Percentiles rank a stretch among this genome's conserved stretches.
Conservation (phyloP, 92 coral and sea anemone species). For the Virgularia gustaviana region DNA sequence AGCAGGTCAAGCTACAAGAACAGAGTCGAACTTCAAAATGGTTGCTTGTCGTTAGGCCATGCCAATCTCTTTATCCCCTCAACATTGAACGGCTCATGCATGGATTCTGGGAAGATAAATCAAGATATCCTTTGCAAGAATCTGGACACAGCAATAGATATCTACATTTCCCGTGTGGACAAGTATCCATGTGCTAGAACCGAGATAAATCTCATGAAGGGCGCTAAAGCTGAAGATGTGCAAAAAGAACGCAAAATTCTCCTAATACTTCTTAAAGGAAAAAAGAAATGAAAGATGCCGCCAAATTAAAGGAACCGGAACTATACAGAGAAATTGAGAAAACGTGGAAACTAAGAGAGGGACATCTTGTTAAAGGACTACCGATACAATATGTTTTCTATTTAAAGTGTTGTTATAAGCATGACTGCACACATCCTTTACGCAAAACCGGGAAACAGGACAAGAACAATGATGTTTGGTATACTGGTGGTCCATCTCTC, state of each 20-base stretch:
- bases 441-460: slow-evolving; percentile 6
- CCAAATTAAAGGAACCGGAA: not conserved
- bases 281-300: not conserved
- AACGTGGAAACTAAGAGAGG: not conserved
- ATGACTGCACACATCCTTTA: slow-evolving; percentile 40
- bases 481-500: slow-evolving; percentile 36
- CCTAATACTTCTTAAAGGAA: slow-evolving; percentile 10
- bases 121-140: slow-evolving; percentile 26
- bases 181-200: slow-evolving; percentile 29
- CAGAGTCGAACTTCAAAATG: slow-evolving; percentile 48
- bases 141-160: slow-evolving; percentile 26
- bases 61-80: slow-evolving; percentile 38
- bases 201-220: slow-evolving; percentile 29
- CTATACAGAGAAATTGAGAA: not conserved
- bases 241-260: slow-evolving; percentile 27
- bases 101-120: slow-evolving; percentile 22
- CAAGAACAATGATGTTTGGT: slow-evolving; percentile 30
- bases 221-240: slow-evolving; percentile 26
- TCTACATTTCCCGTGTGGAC: slow-evolving; percentile 17
- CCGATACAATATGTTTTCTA: slow-evolving; percentile 1
- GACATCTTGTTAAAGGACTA: not conserved
- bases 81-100: slow-evolving; percentile 25
- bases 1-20: slow-evolving; percentile 35
- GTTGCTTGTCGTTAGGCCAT: slow-evolving; percentile 49
- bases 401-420: not conserved